Conservation (phyloP, 2,797 vertebrate species). For the Gallirallus australis region DNA sequence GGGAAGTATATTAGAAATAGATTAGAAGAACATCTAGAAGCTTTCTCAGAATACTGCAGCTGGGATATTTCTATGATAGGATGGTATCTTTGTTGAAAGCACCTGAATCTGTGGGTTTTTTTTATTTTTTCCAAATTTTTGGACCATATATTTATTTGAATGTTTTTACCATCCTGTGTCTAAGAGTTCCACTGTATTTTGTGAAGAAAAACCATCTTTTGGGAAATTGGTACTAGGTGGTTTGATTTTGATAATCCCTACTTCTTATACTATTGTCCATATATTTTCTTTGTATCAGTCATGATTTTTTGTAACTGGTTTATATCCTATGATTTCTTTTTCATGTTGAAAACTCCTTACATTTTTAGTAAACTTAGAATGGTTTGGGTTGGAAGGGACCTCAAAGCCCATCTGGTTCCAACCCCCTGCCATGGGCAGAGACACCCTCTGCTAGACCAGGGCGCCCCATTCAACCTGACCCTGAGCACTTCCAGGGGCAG, state of each 20-base stretch:
- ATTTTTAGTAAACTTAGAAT: not conserved
- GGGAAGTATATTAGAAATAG: not conserved
- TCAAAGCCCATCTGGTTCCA: no score
- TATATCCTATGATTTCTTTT: not conserved
- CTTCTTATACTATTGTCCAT: not conserved
- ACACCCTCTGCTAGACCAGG: no score
- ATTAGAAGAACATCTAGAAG: not conserved
- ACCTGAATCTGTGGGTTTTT: no score
- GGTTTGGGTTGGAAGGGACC: no score
- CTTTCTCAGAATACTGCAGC: not conserved
- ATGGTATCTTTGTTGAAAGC: not conserved
- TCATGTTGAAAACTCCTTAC: not conserved
- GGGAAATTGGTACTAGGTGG: not conserved
- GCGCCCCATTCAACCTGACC: no score
- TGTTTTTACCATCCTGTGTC: not conserved
- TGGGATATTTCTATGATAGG: not conserved
- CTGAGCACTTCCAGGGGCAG: no score
- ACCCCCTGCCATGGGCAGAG: no score
- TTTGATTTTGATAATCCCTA: not conserved
- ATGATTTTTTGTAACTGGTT: not conserved
- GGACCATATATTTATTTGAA: not conserved
- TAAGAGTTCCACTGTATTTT: not conserved
- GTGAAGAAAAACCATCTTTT: not conserved
- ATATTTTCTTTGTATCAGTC: not conserved
- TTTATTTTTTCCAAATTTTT: not conserved